Evolutionary conservation across 1,140 invertebrate genomes (phyloP), one percentile per base, ranked within the genome.

Genomic region (Lethrus apterus): DNA sequence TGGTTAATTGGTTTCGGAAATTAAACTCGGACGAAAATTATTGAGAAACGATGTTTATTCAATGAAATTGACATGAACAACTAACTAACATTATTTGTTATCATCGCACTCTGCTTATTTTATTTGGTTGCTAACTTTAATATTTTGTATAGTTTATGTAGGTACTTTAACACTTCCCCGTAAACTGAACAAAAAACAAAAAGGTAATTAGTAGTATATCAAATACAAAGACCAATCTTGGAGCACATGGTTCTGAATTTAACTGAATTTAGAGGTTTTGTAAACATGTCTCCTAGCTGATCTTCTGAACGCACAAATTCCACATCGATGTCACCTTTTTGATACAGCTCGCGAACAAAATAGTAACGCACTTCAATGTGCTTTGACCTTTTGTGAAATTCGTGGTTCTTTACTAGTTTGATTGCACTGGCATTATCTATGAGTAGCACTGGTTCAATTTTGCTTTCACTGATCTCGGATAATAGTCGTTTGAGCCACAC

Each of bases 351-450:
- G 15, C 49, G 1, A 7, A 55, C 48, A 50, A 46, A 59, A 43
- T 60, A 33, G 24, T 55, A 58, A 15, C 42, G 42, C 2, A 60
- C 30, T 13, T 62, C 57, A 14, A 60, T 56, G 34, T 67, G 61
- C 33, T 67, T 67, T 0, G 52, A 59, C 7, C 57, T 40, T 44
- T 59, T 56, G 26, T 70, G 66, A 24, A 59, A 60, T 41, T 64
- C 54, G 5, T 60, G 62, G 57, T 73, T 71, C 35, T 65, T 57
- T 4, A 57, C 57, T 8, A 72, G 42, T 45, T 60, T 60, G 1
- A 66, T 59, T 0, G 68, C 64, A 47, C 48, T 52, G 15, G n/a
- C 20, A 50, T 54, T 56, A 20, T 54, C 54, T 3, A 49, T 23
- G 29, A 21, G 43, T 11, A 56, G 24, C 10, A 34, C 19, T 8